Base-by-base conservation (phyloP, 2,797 vertebrate genomes). In the Gadopsis bispinosus region DNA sequence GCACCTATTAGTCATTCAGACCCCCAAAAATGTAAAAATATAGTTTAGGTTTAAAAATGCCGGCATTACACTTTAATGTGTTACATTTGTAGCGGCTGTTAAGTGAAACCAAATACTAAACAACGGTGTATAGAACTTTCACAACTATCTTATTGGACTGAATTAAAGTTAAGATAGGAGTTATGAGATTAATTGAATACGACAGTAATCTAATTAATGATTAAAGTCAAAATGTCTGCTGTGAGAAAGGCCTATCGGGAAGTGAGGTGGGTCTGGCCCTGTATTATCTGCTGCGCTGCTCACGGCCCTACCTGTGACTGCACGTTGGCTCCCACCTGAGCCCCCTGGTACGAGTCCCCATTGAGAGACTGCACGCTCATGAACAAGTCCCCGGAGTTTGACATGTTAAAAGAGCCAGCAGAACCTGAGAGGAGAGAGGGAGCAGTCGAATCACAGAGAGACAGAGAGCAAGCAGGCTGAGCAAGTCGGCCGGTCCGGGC, bases 331-430 rank as follows among this genome's bases (percentile, higher is more conserved):
- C 97, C 97, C 96, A 99, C 97, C 96, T 99, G 97, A 97, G 98
- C 96, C 96, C 97, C 96, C 95, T 99, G 98, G 97, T 99, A 99
- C 87, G 98, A 98, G 96, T 99, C 98, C 95, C 98, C 98, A 96
- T 99, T 99, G 96, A 99, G 97, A 95, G 97, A 97, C 96, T 99
- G 98, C 96, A 99, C 97, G 96, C 95, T 98, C 98, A 99, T 98
- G 97, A 99, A 99, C 96, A 99, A 97, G 96, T 99, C 98, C 95
- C 97, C 97, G 95, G 98, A 98, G 96, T 97, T 98, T 96, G 98
- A 98, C 97, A 99, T 98, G 96, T 97, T 99, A 98, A 99, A 99
- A 97, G 98, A 98, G 95, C 96, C 97, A 94, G 95, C 98, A 96
- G 98, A 99, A 97, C 98, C 98, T 99, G 96, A 95, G 97, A 97